Percentiles rank a stretch among this genome's conserved stretches.
phyloP scores from a whole-genome alignment of 2,888 invertebrate species.

The Tetranychus truncatus region DNA sequence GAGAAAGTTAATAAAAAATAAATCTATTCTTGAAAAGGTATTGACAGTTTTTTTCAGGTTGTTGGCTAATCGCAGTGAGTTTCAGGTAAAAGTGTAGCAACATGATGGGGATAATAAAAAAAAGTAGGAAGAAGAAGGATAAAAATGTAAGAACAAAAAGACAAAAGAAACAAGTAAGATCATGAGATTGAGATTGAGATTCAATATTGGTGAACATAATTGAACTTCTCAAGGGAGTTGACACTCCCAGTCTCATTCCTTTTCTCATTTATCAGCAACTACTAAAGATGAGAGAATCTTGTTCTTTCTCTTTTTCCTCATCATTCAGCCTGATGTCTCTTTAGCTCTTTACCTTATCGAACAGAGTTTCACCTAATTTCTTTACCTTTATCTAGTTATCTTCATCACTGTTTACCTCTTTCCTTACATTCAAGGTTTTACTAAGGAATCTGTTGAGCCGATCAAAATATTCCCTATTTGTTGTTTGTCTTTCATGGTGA shows the following conservation, averaged over 20 bases:
- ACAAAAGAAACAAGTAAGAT: neutral
- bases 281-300: neutral
- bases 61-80: neutral
- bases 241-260: neutral
- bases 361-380: neutral
- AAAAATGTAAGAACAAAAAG: neutral
- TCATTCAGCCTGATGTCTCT: neutral
- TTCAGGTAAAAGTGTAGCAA: neutral
- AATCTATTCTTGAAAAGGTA: neutral
- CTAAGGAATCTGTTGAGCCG: neutral
- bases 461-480: too few species aligned
- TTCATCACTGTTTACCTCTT: neutral
- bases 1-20: neutral
- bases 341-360: conserved; percentile 20
- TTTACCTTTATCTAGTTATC: neutral
- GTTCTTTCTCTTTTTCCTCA: neutral
- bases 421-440: neutral
- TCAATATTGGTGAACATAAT: neutral
- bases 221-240: neutral
- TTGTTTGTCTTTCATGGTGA: too few species aligned
- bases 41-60: neutral
- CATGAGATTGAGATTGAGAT: conserved; percentile 4
- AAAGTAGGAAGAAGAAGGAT: neutral
- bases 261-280: neutral
- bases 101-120: neutral